Percentiles rank a stretch among this genome's conserved stretches.
phyloP scores from a whole-genome alignment of 2,113 vertebrate genomes.

The Peromyscus leucopus region DNA sequence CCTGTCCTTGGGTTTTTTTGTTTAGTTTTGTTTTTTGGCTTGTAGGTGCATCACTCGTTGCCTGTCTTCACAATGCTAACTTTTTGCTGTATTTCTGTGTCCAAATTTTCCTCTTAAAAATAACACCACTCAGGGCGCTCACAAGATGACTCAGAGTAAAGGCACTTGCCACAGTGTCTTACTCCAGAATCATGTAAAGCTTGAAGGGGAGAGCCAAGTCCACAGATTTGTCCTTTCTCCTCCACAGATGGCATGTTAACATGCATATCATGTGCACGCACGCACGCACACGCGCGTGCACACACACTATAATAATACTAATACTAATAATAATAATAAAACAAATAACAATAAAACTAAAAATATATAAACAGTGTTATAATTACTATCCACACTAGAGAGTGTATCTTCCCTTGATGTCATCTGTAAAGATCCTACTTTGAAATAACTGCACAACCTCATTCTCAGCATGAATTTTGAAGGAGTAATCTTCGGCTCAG shows the following conservation, averaged over 20 bases:
- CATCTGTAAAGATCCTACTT: conserved; percentile 14
- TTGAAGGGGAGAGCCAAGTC: background rate
- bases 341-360: background rate
- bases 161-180: background rate
- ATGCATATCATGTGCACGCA: too few relatives aligned
- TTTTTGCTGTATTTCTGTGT: background rate
- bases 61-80: background rate
- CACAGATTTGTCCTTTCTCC: background rate
- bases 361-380: background rate
- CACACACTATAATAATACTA: too few relatives aligned
- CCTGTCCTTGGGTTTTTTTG: too few relatives aligned
- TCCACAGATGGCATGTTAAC: background rate
- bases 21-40: background rate
- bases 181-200: background rate
- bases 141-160: background rate
- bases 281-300: background rate
- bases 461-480: conserved; percentile 7
- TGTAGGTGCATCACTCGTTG: background rate
- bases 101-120: background rate
- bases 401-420: background rate
- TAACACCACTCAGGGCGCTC: background rate
- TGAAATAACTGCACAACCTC: background rate
- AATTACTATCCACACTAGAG: background rate
- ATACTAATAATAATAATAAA: background rate
- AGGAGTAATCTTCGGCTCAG: background rate